Evolutionary conservation across 1,140 invertebrate genomes (phyloP), one percentile per base, ranked within the genome.

Genomic region (Caenorhabditis tropicalis): DNA sequence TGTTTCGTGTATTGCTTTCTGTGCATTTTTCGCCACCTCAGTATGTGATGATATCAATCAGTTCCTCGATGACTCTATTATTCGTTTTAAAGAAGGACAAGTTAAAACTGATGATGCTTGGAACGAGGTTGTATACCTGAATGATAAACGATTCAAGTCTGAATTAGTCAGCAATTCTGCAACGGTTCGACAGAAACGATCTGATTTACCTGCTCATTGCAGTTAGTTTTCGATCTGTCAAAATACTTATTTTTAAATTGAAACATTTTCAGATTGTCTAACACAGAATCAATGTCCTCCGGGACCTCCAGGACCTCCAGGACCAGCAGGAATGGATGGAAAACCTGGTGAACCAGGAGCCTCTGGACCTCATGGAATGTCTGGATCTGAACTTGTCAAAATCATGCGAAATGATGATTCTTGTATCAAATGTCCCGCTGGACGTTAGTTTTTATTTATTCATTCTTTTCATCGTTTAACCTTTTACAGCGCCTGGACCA

Each of bases 171-270:
- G 79, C 24, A 56, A 33, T 39, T 82, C 81, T 21, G 36, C 39
- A 6, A 16, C 81, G 1, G 31, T 43, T 24, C 36, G 74, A 6
- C 48, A 81, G 39, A 84, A 79, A 31, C 56, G 70, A 19, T 80
- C 49, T 21, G 83, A 85, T 39, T 53, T 85, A 16, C 83, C 83
- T n/a, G 79, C 46, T 58, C 83, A 85, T 51, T 85, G 83, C 48
- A 85, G 82, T 84, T 12, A 53, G 82, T 79, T 84, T 0, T 21
- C 10, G 1, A 27, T 56, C 21, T 24, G 5, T 56, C 21, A 15
- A 10, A 24, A 31, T 9, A n/a, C n/a, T 16, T 29, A 21, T 16
- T 15, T 43, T 5, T 15, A 29, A n/a, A 27, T 9, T 49, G 15
- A 16, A 9, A 33, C 2, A 29, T 16, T 84, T 39, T 36, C 70